Conservation (phyloP, 2,797 vertebrate species). For the Australoheros facetus region DNA sequence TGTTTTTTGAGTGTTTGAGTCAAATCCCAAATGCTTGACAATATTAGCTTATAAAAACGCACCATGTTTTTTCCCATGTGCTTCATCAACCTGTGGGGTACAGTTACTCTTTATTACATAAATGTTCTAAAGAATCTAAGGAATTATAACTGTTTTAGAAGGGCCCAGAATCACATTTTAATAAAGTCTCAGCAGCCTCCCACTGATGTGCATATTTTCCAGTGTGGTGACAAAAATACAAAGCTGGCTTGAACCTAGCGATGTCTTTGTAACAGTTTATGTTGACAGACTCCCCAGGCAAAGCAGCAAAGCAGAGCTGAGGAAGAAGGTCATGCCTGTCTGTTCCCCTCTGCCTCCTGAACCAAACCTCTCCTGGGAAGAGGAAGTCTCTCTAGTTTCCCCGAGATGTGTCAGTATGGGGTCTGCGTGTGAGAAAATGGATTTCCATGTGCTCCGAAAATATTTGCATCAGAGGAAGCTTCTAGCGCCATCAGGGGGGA, state of each 20-base stretch:
- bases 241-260: conserved; percentile 29
- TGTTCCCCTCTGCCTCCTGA: conserved; percentile 32
- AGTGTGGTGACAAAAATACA: conserved; percentile 26
- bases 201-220: conserved; percentile 19
- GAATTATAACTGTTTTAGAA: conserved; percentile 8
- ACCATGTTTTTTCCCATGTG: not conserved
- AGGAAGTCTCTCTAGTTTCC: conserved; percentile 43
- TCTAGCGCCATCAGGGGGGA: conserved; percentile 25
- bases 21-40: conserved; percentile 11
- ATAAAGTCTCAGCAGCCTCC: conserved; percentile 8
- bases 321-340: conserved; percentile 52
- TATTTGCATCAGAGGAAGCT: conserved; percentile 67
- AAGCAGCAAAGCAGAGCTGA: conserved; percentile 13
- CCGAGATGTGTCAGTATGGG: conserved; percentile 40
- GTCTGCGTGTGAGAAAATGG: conserved; percentile 50
- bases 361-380: conserved; percentile 50
- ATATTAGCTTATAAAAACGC: conserved; percentile 4
- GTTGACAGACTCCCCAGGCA: conserved; percentile 54
- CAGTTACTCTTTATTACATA: not conserved
- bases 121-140: not conserved
- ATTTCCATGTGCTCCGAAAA: conserved; percentile 59
- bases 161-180: not conserved
- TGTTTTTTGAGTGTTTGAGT: conserved; percentile 4
- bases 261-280: conserved; percentile 42
- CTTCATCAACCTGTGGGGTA: conserved; percentile 15